A percentile compares a stretch with the other conserved stretches of the same genome.
Evolutionary conservation across 2,113 vertebrate species (phyloP).

Genomic region (Heloderma charlesbogerti): DNA sequence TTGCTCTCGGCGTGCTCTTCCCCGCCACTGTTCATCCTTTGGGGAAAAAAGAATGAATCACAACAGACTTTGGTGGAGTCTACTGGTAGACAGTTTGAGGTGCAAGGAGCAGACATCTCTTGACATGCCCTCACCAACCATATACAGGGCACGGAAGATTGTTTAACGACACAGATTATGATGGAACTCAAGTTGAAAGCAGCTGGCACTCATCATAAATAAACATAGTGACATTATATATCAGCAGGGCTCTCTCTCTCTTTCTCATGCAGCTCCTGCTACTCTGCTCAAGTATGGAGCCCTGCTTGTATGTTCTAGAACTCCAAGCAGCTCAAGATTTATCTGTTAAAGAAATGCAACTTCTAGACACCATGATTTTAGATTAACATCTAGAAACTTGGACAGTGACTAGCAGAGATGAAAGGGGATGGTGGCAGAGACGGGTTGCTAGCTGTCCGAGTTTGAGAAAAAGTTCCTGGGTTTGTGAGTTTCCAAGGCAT

Average conservation of each 20-base stretch:
- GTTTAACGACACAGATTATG: not conserved
- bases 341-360: too few relatives aligned
- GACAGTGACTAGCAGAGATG: not conserved
- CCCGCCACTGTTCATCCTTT: conserved; percentile 86
- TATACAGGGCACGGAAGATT: not conserved
- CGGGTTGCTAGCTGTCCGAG: not conserved
- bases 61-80: not conserved
- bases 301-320: not conserved
- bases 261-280: too few relatives aligned
- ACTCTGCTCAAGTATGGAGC: not conserved
- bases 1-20: conserved; percentile 80
- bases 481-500: not conserved
- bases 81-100: not conserved
- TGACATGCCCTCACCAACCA: not conserved
- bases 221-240: not conserved
- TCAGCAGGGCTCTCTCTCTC: not conserved
- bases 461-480: not conserved
- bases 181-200: not conserved
- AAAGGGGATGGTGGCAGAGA: too few relatives aligned
- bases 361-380: too few relatives aligned
- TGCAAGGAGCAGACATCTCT: accelerated
- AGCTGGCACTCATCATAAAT: not conserved
- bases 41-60: not conserved
- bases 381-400: not conserved
- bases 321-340: not conserved